These are phyloP conservation scores for Pygoscelis adeliae DNA, from an alignment of 2,113 vertebrate species.

Conservation along the genomic window DNA sequence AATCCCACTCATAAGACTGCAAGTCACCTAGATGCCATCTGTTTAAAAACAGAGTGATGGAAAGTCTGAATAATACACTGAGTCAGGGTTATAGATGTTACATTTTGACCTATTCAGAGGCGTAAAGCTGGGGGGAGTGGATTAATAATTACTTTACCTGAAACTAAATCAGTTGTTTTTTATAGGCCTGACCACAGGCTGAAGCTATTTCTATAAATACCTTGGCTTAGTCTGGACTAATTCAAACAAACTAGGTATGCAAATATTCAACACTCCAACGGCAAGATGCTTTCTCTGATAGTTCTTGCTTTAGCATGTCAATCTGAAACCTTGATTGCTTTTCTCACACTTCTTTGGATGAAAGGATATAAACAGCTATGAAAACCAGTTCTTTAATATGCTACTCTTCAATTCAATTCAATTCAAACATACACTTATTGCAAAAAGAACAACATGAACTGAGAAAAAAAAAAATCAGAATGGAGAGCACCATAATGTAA, in stretches of 20 bases:
- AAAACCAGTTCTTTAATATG: conserved; percentile 58
- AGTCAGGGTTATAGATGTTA: conserved; percentile 41
- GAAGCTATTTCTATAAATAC: conserved; percentile 42
- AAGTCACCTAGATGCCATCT: conserved; percentile 52
- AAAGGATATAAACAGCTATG: conserved; percentile 72
- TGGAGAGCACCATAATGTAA: conserved; percentile 3
- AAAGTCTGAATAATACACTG: conserved; percentile 59
- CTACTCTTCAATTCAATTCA: conserved; percentile 60
- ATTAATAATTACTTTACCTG: conserved; percentile 59
- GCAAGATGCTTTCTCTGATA: conserved; percentile 46
- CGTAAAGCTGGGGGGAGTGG: neutral
- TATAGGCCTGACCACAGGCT: neutral
- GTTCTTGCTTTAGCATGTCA: conserved; percentile 50
- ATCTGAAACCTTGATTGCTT: conserved; percentile 58
- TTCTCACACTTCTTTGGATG: conserved; percentile 66
- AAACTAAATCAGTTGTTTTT: conserved; percentile 40
- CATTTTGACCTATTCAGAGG: neutral
- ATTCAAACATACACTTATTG: conserved; percentile 61
- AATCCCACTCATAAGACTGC: neutral
- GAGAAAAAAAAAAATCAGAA: neutral
- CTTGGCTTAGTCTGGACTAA: conserved; percentile 41
- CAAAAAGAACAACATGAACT: conserved; percentile 55
- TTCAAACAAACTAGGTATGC: conserved; percentile 48
- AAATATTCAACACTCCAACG: neutral
- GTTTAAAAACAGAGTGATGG: conserved; percentile 56